Conservation (phyloP, 1,140 invertebrate species). For the Diprion similis region DNA sequence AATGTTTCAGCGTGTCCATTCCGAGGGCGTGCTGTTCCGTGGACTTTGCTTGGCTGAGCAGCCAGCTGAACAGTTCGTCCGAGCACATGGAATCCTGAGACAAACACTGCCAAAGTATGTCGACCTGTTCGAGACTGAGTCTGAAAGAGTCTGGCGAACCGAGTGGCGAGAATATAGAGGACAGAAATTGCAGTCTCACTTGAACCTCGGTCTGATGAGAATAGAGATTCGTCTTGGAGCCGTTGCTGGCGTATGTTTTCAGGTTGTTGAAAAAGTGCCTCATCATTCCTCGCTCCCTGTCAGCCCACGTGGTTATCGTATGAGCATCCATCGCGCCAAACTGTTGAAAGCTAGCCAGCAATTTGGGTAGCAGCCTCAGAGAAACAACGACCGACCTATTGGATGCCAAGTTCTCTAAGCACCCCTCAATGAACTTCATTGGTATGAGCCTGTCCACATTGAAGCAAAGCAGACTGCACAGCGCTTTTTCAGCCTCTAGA, state of each 20-base stretch:
- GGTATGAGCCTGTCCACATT: constrained; percentile 87
- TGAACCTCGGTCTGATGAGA: constrained; percentile 90
- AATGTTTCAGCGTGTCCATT: constrained; percentile 83
- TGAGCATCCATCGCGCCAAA: constrained; percentile 83
- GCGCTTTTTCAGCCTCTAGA: constrained; percentile 88
- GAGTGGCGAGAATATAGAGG: constrained; percentile 88
- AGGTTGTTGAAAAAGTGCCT: constrained; percentile 89
- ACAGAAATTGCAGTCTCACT: constrained; percentile 88
- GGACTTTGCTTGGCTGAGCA: constrained; percentile 86
- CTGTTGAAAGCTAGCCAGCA: constrained; percentile 91
- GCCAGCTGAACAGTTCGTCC: constrained; percentile 92
- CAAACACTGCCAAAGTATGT: constrained; percentile 89
- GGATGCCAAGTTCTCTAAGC: constrained; percentile 86
- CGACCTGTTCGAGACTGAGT: constrained; percentile 87
- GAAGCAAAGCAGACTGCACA: constrained; percentile 88
- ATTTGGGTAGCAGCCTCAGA: constrained; percentile 84
- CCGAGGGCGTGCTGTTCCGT: constrained; percentile 91
- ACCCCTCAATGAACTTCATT: constrained; percentile 95
- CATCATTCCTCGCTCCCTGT: constrained; percentile 90
- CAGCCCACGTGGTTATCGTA: constrained; percentile 87
- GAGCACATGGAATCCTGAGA: constrained; percentile 82
- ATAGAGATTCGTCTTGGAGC: constrained; percentile 66
- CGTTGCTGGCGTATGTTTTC: constrained; percentile 66
- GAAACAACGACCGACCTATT: constrained; percentile 90
- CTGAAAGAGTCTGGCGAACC: constrained; percentile 90